Conservation (phyloP, 2,797 vertebrate species). For the Crenichthys baileyi region DNA sequence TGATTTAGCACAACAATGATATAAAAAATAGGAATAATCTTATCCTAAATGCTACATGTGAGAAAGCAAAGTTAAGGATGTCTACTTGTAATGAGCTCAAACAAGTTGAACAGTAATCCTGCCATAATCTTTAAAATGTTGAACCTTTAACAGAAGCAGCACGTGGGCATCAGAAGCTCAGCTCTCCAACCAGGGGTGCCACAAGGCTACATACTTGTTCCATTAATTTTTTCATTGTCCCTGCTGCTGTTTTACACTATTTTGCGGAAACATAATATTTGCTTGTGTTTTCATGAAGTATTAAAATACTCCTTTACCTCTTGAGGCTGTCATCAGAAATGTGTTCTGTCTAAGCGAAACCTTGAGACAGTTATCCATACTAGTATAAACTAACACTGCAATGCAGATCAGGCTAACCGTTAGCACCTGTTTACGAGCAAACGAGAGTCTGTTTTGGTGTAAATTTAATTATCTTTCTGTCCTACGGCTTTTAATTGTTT, state of each 20-base stretch:
- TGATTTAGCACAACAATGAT: not conserved
- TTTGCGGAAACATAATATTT: not conserved
- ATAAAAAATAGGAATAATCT: not conserved
- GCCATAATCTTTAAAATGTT: too few relatives aligned
- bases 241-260: not conserved
- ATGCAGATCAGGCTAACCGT: not conserved
- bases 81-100: not conserved
- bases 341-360: not conserved
- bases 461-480: not conserved
- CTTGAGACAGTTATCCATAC: not conserved
- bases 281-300: too few relatives aligned
- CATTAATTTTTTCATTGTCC: not conserved
- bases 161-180: not conserved
- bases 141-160: not conserved
- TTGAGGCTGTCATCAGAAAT: too few relatives aligned
- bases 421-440: not conserved
- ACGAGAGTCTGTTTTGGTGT: not conserved
- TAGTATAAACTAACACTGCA: not conserved
- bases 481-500: too few relatives aligned
- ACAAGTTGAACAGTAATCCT: not conserved
- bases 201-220: not conserved
- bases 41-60: not conserved
- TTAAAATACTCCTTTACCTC: too few relatives aligned
- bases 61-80: not conserved
- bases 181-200: not conserved